These are phyloP conservation scores for Enoplosus armatus DNA, from an alignment of 2,797 vertebrate genomes.

Conservation along the genomic window DNA sequence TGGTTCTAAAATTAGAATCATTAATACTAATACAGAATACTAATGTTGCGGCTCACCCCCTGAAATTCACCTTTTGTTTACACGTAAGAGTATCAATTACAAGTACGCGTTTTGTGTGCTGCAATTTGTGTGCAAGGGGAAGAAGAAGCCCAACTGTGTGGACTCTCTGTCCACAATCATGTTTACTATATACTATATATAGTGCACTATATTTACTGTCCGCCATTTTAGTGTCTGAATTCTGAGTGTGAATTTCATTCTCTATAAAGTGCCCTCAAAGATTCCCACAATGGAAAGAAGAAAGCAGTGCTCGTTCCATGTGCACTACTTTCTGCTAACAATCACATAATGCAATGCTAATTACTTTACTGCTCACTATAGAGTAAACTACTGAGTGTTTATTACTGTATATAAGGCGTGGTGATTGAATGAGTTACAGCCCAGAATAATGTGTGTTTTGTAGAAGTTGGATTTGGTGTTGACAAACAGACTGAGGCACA, in stretches of 20 bases:
- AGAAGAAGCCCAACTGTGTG: neutral
- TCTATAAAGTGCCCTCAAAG: neutral
- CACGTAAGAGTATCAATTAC: neutral
- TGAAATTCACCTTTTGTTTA: neutral
- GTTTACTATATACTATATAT: neutral
- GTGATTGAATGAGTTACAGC: neutral
- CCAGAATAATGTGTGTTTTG: neutral
- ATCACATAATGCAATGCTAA: neutral
- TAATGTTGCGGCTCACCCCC: neutral
- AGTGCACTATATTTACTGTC: neutral
- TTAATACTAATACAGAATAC: neutral
- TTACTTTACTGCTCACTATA: neutral
- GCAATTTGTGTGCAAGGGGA: neutral
- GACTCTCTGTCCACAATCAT: neutral
- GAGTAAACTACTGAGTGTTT: neutral
- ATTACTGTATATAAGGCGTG: neutral
- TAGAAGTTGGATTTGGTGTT: neutral
- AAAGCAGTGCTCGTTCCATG: neutral
- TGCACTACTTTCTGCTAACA: neutral
- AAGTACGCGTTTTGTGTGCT: neutral
- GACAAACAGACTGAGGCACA: slow-evolving; percentile 14
- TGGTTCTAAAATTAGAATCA: neutral
- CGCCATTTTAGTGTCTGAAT: neutral
- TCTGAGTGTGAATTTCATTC: neutral
- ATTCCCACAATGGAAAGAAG: neutral